phyloP scores from a whole-genome alignment of 2,797 vertebrate species.

The Sardinella longiceps region DNA sequence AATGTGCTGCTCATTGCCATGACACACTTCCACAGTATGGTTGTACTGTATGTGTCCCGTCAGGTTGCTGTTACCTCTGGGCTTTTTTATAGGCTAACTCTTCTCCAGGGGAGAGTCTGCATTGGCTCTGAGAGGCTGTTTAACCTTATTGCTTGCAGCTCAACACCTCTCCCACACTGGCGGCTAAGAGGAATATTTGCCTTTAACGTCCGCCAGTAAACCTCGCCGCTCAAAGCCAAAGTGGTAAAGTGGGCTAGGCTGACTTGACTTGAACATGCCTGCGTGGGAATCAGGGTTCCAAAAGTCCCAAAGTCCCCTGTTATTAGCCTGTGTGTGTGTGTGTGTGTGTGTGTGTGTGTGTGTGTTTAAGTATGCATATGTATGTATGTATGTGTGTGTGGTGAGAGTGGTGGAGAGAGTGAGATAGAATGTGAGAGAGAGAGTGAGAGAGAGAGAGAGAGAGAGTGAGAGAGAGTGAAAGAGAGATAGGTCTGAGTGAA shows the following conservation, averaged over 20 bases:
- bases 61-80: neutral
- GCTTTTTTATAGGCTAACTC: neutral
- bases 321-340: too few species aligned
- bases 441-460: neutral
- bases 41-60: neutral
- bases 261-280: neutral
- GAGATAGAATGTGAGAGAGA: too few species aligned
- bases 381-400: too few species aligned
- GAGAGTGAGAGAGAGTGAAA: neutral
- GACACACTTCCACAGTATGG: neutral
- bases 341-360: too few species aligned
- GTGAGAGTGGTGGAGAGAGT: too few species aligned
- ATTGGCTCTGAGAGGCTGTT: neutral
- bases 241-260: neutral
- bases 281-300: neutral
- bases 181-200: neutral
- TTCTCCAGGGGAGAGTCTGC: neutral
- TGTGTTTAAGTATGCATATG: too few species aligned
- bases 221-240: neutral
- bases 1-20: neutral
- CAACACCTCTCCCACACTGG: slow-evolving; percentile 9
- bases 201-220: neutral
- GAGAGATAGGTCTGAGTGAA: neutral
- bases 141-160: neutral
- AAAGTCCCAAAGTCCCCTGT: too few species aligned